phyloP scores from a whole-genome alignment of 2,888 invertebrate genomes.

The Heliconius ismenius region DNA sequence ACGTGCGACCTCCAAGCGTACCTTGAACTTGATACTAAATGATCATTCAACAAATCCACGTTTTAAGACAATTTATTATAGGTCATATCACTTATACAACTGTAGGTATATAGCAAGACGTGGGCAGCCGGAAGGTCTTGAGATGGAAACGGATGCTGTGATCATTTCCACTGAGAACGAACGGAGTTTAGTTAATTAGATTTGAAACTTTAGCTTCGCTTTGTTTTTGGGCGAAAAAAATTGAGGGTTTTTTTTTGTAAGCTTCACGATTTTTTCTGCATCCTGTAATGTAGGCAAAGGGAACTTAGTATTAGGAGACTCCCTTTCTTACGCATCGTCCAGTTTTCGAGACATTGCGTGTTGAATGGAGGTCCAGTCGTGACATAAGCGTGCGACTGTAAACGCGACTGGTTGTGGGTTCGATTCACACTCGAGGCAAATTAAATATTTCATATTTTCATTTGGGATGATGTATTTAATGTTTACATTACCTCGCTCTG shows the following conservation, averaged over 20 bases:
- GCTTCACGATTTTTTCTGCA: background rate
- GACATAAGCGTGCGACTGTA: background rate
- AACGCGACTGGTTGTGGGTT: background rate
- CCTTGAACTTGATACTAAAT: background rate
- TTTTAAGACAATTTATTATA: background rate
- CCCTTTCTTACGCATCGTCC: too few species aligned
- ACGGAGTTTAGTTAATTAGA: background rate
- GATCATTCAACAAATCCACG: background rate
- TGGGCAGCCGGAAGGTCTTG: constrained; percentile 1
- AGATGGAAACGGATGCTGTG: background rate
- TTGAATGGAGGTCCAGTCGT: too few species aligned
- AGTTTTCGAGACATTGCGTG: too few species aligned
- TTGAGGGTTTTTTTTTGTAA: background rate
- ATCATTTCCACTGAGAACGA: constrained; percentile 6
- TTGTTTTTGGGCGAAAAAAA: background rate
- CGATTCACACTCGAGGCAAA: too few species aligned
- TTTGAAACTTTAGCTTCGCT: background rate
- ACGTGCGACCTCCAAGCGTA: background rate
- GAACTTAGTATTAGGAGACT: background rate
- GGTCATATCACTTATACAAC: constrained; percentile 2
- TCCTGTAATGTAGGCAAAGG: background rate
- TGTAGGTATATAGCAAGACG: background rate
- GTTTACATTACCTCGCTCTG: too few species aligned
- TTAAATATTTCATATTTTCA: too few species aligned
- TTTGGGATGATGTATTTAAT: too few species aligned